Evolutionary conservation across 1,140 invertebrate species (phyloP).

Genomic region (Drosophila tani): DNA sequence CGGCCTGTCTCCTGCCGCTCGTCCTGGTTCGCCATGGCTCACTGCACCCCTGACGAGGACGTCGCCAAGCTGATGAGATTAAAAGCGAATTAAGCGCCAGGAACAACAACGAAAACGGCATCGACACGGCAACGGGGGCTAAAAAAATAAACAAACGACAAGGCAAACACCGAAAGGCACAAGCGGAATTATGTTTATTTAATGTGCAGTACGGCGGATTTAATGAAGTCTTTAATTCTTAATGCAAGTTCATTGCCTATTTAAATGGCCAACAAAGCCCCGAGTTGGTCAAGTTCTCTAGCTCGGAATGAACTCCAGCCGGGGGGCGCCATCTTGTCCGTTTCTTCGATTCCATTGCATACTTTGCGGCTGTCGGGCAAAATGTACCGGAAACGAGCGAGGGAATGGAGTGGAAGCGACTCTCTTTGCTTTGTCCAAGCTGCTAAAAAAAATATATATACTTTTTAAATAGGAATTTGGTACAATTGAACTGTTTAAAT

Average conservation of each 20-base stretch:
- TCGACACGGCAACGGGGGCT: slow-evolving; percentile 28
- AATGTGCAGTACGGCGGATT: slow-evolving; percentile 56
- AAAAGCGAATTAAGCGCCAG: slow-evolving; percentile 71
- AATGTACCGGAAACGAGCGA: slow-evolving; percentile 20
- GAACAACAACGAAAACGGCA: slow-evolving; percentile 43
- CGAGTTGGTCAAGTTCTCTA: slow-evolving; percentile 3
- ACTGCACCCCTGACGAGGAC: slow-evolving; percentile 50
- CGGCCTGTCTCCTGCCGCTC: slow-evolving; percentile 45
- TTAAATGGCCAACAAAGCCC: slow-evolving; percentile 16
- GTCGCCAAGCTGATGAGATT: slow-evolving; percentile 68
- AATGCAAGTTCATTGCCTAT: slow-evolving; percentile 41
- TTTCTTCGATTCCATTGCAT: slow-evolving; percentile 5
- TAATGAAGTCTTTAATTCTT: slow-evolving; percentile 72
- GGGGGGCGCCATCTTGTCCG: slow-evolving; percentile 4
- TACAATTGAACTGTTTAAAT: background rate
- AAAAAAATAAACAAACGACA: slow-evolving; percentile 41
- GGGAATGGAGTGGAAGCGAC: background rate
- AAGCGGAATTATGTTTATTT: slow-evolving; percentile 69
- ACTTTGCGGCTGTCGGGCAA: slow-evolving; percentile 8
- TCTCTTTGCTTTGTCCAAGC: background rate
- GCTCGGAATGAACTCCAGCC: background rate
- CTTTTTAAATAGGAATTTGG: background rate
- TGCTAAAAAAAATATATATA: background rate
- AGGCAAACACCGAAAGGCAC: slow-evolving; percentile 38
- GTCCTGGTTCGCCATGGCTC: slow-evolving; percentile 45